These are phyloP conservation scores for Phaonia tiefii DNA, from an alignment of 2,888 invertebrate species.

Conservation along the genomic window DNA sequence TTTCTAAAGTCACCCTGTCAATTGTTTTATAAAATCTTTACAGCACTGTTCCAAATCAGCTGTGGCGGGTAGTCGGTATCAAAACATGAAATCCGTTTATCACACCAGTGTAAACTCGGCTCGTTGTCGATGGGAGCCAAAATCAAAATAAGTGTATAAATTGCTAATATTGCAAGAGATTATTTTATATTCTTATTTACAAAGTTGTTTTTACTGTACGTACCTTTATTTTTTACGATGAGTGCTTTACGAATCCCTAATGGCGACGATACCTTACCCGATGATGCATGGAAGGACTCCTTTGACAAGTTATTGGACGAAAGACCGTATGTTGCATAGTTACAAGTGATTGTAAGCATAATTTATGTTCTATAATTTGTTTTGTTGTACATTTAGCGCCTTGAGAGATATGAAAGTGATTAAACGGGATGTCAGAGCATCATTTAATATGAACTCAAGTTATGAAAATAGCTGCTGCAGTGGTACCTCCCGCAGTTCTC, in stretches of 20 bases:
- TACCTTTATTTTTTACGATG: conserved; percentile 18
- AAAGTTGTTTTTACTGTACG: no score
- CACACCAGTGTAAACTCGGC: no score
- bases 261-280: conserved; percentile 72
- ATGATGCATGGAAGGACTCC: conserved; percentile 77
- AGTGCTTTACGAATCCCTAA: background rate
- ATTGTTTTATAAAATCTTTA: no score
- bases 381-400: conserved; percentile 66
- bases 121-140: no score
- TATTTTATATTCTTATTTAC: no score
- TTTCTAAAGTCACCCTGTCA: no score
- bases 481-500: background rate
- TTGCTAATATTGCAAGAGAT: no score
- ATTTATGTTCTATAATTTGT: background rate
- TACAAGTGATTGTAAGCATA: no score
- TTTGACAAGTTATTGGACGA: conserved; percentile 75
- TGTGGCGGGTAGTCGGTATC: no score
- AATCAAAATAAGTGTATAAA: no score
- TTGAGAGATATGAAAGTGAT: conserved; percentile 73
- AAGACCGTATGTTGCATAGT: conserved; percentile 73
- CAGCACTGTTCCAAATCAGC: no score
- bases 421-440: conserved; percentile 72
- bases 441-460: conserved; percentile 77
- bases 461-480: conserved; percentile 72
- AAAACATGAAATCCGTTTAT: no score